phyloP scores from a whole-genome alignment of 1,140 invertebrate species.

The Plutomurus gul region DNA sequence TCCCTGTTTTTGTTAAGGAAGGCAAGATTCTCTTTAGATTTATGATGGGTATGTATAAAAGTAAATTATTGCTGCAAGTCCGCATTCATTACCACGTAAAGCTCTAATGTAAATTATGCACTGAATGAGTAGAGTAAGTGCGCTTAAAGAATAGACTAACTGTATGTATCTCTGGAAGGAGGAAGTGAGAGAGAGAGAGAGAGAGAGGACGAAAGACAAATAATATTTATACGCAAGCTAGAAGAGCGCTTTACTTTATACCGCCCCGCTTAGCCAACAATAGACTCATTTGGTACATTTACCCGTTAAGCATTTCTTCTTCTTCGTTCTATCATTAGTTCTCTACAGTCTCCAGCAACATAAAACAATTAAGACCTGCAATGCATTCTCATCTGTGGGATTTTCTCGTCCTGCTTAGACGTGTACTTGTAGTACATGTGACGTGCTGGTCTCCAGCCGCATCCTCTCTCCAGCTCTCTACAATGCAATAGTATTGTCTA shows the following conservation, averaged over 20 bases:
- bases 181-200: no score
- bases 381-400: conserved; percentile 22
- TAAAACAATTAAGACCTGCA: conserved; percentile 27
- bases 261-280: no score
- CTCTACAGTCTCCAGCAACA: no score
- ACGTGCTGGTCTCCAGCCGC: background rate
- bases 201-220: no score
- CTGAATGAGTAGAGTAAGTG: background rate
- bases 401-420: conserved; percentile 24
- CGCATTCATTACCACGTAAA: conserved; percentile 17
- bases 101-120: conserved; percentile 24
- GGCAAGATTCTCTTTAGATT: background rate
- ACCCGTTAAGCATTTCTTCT: background rate
- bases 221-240: no score
- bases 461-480: background rate
- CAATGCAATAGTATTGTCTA: background rate
- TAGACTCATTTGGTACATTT: no score
- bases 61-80: conserved; percentile 21
- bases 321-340: conserved; percentile 11
- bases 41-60: conserved; percentile 18
- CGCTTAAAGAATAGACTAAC: background rate
- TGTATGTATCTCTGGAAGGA: no score
- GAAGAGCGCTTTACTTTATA: no score
- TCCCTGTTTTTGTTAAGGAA: no score
- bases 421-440: conserved; percentile 1